A percentile compares a stretch with the other conserved stretches of the same genome.
These are phyloP conservation scores for Melieria picta DNA, from an alignment of 2,888 invertebrate species.

Conservation along the genomic window DNA sequence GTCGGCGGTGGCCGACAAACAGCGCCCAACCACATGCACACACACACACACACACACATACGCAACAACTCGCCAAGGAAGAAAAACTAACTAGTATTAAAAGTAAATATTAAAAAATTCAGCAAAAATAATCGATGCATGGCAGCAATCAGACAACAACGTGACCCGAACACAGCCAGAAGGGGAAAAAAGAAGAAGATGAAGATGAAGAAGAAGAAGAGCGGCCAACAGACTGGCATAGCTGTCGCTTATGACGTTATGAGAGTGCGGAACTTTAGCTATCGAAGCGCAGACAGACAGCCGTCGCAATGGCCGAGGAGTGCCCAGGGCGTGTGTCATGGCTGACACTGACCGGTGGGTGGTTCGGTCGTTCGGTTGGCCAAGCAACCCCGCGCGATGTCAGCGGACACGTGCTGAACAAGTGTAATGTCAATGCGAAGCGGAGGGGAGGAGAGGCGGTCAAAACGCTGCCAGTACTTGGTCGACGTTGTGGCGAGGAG, in stretches of 20 bases:
- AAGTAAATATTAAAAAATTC: conserved; percentile 13
- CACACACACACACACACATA: no score
- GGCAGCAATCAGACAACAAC: conserved; percentile 17
- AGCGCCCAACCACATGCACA: no score
- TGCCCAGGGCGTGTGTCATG: no score
- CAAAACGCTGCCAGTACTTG: neutral
- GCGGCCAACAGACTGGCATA: no score
- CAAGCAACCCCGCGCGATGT: neutral
- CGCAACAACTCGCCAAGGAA: neutral
- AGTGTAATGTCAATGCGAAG: neutral
- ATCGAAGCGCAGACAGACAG: no score
- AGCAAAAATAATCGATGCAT: conserved; percentile 22
- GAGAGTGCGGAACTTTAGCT: no score
- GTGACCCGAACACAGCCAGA: neutral
- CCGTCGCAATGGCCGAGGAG: no score
- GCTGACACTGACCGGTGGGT: no score
- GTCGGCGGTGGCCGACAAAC: no score
- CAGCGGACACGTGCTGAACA: conserved; percentile 2
- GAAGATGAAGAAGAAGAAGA: neutral
- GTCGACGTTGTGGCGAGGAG: neutral
- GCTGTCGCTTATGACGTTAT: no score
- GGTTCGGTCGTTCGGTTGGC: no score
- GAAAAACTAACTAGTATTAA: neutral
- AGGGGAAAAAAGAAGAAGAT: neutral
- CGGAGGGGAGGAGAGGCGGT: no score